phyloP scores from a whole-genome alignment of 1,140 invertebrate genomes.

The silkworm (Bombyx mori) region DNA sequence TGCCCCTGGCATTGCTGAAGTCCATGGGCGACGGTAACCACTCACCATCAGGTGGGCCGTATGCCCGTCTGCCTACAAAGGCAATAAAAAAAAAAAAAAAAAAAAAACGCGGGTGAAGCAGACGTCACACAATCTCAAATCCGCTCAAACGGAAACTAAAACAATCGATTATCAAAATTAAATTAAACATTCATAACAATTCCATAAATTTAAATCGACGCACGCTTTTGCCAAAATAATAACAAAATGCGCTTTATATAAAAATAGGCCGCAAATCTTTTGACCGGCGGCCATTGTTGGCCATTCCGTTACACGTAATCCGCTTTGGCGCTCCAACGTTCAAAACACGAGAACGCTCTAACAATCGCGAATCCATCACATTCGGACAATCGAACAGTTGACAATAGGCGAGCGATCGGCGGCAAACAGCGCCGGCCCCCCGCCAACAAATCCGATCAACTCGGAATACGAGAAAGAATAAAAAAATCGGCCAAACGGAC shows the following conservation, averaged over 20 bases:
- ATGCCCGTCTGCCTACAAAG: too few relatives aligned
- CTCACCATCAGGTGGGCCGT: too few relatives aligned
- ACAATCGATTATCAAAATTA: not conserved
- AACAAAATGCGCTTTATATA: too few relatives aligned
- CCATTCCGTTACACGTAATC: constrained; percentile 5
- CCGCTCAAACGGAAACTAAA: not conserved
- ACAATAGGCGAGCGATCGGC: constrained; percentile 1
- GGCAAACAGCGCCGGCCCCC: constrained; percentile 2
- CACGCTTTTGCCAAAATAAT: too few relatives aligned
- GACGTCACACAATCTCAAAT: not conserved
- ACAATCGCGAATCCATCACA: not conserved
- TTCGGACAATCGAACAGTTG: constrained; percentile 4
- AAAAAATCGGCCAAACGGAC: constrained; percentile 4
- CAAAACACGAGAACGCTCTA: not conserved
- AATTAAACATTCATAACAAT: not conserved
- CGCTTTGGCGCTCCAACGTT: constrained; percentile 3
- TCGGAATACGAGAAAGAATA: not conserved
- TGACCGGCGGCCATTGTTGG: constrained; percentile 1
- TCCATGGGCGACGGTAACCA: too few relatives aligned
- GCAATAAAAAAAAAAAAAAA: too few relatives aligned
- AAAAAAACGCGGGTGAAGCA: not conserved
- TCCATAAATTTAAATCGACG: not conserved
- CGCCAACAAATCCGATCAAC: constrained; percentile 4
- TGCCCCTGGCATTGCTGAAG: too few relatives aligned
- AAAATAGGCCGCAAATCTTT: not conserved